phyloP scores from a whole-genome alignment of 2,113 vertebrate species.

The Oophaga pumilio region DNA sequence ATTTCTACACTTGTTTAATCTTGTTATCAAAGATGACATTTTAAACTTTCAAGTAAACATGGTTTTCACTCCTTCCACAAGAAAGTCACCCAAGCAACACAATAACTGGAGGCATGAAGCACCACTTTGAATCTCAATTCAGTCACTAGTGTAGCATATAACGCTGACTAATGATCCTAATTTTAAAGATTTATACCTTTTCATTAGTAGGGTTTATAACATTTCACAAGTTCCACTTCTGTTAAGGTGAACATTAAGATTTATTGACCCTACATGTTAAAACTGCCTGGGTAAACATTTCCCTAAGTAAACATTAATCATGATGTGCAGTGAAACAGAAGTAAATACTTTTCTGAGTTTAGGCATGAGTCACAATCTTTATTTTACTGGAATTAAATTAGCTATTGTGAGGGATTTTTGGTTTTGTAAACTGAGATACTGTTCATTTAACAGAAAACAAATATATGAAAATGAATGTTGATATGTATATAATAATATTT shows the following conservation, averaged over 20 bases:
- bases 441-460: neutral
- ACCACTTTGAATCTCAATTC: conserved; percentile 52
- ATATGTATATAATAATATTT: neutral
- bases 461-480: neutral
- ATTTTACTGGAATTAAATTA: conserved; percentile 21
- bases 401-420: neutral
- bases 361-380: conserved; percentile 40
- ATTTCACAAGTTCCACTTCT: conserved; percentile 57
- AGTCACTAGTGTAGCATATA: conserved; percentile 52
- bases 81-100: conserved; percentile 30
- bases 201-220: conserved; percentile 59
- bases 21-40: conserved; percentile 9
- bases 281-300: conserved; percentile 58
- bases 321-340: conserved; percentile 50
- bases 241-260: conserved; percentile 59
- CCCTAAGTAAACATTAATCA: conserved; percentile 59
- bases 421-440: neutral
- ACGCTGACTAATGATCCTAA: conserved; percentile 59
- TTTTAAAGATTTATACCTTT: conserved; percentile 59
- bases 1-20: conserved; percentile 23
- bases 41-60: conserved; percentile 7
- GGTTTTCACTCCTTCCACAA: conserved; percentile 13
- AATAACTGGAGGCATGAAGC: conserved; percentile 31
- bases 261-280: conserved; percentile 59
- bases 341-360: conserved; percentile 55